Base-by-base conservation (phyloP, 2,888 invertebrate species). In the Drosophila monieri region DNA sequence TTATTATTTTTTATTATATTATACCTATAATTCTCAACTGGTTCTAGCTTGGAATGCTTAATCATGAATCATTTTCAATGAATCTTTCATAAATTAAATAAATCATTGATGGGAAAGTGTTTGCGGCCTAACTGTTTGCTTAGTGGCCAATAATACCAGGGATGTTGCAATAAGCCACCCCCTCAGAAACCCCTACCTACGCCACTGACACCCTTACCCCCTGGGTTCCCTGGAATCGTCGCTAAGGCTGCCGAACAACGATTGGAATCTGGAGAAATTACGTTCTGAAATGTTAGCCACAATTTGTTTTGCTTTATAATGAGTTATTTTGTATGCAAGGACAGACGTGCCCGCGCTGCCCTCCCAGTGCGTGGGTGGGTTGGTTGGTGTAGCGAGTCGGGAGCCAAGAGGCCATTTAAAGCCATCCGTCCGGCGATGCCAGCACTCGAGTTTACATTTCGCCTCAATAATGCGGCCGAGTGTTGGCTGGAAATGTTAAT, bases 271-370 rank as follows among this genome's bases (percentile, higher is more conserved):
- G n/a, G 44, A 57, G 57, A 78, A 80, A 88, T 84, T 80, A 62
- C 72, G 76, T 65, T 65, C 64, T 76, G 81, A 81, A 78, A 74
- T 77, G 80, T 78, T 79, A 56, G 81, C 83, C 77, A 74, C 78
- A 84, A 81, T 87, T 85, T 84, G 80, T 88, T 85, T 76, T 73
- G 67, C 73, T 74, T 74, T 76, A 84, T 83, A 83, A 83, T 83
- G 83, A 83, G 85, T 73, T 73, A 74, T 73, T 79, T 73, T 78
- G 76, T 77, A 72, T 76, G 78, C 79, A 66, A 46, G 66, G 57
- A 46, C 49, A 66, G 66, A 43, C 66, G 30, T 15, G 12, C 21
- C 27, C 15, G 30, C 15, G 43, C 32, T 21, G n/a, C 15, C 21
- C 18, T 18, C 35, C 3, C 5, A 14, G 12, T 15, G 27, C 15